Evolutionary conservation across 2,797 vertebrate genomes (phyloP).

Genomic region (Labeo calbasu): DNA sequence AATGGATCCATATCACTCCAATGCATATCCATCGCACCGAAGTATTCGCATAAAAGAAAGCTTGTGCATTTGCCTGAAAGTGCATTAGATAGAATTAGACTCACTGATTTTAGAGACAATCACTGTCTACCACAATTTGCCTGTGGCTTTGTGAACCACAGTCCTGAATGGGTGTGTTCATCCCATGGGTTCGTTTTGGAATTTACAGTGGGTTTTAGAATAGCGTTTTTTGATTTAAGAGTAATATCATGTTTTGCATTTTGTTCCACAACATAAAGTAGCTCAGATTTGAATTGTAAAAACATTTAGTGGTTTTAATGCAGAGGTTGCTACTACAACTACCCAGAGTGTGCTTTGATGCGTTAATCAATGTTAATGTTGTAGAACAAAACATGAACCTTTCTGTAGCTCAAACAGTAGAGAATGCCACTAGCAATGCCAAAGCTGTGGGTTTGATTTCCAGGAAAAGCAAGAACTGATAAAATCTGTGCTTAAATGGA

Average conservation of each 20-base stretch:
- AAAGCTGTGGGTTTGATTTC: neutral
- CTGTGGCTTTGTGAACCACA: neutral
- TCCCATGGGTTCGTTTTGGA: too few species aligned
- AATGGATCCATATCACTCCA: neutral
- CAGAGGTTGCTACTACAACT: neutral
- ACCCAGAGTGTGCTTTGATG: neutral
- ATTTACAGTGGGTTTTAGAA: neutral
- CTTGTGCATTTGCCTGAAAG: slow-evolving; percentile 7
- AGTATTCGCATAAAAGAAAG: neutral
- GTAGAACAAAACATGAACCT: neutral
- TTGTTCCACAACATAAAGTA: neutral
- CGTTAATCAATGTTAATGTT: neutral
- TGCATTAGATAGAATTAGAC: slow-evolving; percentile 27
- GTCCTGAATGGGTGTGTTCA: neutral
- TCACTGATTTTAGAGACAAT: neutral
- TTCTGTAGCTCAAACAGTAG: neutral
- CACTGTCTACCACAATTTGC: neutral
- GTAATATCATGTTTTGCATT: neutral
- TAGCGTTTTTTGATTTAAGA: neutral
- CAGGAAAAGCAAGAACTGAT: neutral
- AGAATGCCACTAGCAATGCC: neutral
- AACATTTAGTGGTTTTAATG: neutral
- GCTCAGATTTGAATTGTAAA: neutral
- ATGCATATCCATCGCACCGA: neutral
- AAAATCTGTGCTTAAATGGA: neutral